A percentile compares a stretch with the other conserved stretches of the same genome.
phyloP scores from a whole-genome alignment of 2,888 invertebrate genomes.

The Synergus itoensis region DNA sequence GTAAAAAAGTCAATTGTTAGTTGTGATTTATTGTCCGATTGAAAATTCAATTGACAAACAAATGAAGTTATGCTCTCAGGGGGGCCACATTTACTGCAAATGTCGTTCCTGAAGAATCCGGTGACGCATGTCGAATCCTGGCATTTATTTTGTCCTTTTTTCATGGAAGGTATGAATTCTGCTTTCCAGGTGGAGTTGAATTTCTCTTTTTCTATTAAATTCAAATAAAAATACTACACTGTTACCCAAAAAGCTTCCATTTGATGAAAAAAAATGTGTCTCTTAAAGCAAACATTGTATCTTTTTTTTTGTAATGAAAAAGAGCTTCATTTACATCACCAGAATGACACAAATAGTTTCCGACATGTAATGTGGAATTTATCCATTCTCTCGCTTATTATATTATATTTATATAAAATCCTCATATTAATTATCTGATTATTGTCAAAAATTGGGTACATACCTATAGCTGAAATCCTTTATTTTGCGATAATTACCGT shows the following conservation, averaged over 20 bases:
- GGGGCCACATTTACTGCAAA: background rate
- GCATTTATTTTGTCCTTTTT: slow-evolving; percentile 14
- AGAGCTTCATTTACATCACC: too few relatives aligned
- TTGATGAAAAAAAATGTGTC: background rate
- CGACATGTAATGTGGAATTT: background rate
- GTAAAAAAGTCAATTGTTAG: background rate
- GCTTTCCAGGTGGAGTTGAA: slow-evolving; percentile 12
- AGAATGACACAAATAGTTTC: background rate
- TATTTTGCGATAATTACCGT: background rate
- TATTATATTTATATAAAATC: background rate
- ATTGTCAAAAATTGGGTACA: background rate
- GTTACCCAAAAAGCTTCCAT: background rate
- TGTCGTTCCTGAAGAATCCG: slow-evolving; percentile 18
- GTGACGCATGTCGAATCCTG: background rate
- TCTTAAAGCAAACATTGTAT: background rate
- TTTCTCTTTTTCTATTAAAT: slow-evolving; percentile 17
- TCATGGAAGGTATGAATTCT: background rate
- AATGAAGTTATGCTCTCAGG: background rate
- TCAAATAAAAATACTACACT: background rate
- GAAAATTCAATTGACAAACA: slow-evolving; percentile 12
- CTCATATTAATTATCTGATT: background rate
- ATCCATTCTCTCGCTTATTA: background rate
- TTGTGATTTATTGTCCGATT: slow-evolving; percentile 12
- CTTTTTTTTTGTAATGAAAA: background rate
- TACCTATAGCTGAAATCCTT: background rate